Percentiles rank a stretch among this genome's conserved stretches.
Evolutionary conservation across 2,113 vertebrate genomes (phyloP).

Genomic region (Motacilla tschutschensis): DNA sequence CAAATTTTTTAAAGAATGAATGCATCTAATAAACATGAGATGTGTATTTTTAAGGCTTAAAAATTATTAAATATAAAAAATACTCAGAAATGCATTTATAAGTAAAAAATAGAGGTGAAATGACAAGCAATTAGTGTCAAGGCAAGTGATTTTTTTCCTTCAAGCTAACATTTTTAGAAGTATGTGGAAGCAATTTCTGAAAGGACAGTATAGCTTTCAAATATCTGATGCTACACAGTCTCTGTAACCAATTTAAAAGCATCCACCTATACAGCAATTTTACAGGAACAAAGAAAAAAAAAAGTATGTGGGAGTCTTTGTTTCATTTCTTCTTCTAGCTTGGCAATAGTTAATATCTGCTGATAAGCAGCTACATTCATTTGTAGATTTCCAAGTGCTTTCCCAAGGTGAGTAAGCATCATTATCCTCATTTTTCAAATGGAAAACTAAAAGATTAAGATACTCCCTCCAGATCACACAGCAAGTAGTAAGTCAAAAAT

Average conservation of each 20-base stretch:
- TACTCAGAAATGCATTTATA: background rate
- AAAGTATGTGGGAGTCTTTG: background rate
- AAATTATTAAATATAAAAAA: background rate
- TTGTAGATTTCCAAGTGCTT: constrained; percentile 3
- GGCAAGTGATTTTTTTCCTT: background rate
- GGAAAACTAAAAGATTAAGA: constrained; percentile 41
- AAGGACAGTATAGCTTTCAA: background rate
- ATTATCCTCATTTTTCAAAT: constrained; percentile 52
- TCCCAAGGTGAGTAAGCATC: constrained; percentile 41
- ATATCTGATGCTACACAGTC: background rate
- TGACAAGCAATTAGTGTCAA: background rate
- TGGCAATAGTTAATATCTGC: background rate
- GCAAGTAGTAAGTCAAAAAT: constrained; percentile 26
- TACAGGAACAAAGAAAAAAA: background rate
- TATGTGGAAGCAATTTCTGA: background rate
- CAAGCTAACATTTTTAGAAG: background rate
- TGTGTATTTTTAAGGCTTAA: background rate
- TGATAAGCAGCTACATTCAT: background rate
- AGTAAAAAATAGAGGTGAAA: background rate
- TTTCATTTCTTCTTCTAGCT: background rate
- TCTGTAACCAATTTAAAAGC: background rate
- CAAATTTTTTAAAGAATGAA: background rate
- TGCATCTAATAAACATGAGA: background rate
- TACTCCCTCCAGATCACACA: constrained; percentile 28
- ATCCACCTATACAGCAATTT: background rate